phyloP scores from a whole-genome alignment of 2,888 invertebrate genomes.

The Altica lythri region DNA sequence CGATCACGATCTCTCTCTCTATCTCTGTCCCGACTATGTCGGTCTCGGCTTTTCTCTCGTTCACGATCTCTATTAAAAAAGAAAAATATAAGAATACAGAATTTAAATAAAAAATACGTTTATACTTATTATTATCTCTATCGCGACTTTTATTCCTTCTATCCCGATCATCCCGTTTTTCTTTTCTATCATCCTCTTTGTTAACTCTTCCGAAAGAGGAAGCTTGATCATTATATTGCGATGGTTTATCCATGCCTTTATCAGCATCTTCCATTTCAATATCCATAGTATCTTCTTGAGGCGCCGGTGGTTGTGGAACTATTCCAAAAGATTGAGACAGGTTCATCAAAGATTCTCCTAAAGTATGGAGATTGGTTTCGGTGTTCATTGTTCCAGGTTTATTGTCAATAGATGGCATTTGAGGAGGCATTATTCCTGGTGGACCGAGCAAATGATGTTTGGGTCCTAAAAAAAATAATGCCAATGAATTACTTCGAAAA shows the following conservation, averaged over 20 bases:
- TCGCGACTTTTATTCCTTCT: constrained; percentile 47
- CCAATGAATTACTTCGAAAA: no score
- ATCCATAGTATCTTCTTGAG: constrained; percentile 78
- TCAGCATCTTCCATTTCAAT: constrained; percentile 72
- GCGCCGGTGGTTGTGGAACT: constrained; percentile 53
- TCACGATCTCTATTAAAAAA: constrained; percentile 18
- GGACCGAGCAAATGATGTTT: constrained; percentile 26
- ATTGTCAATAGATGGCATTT: constrained; percentile 33
- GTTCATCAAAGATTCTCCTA: constrained; percentile 53
- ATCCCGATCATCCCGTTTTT: constrained; percentile 45
- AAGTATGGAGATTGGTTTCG: constrained; percentile 41
- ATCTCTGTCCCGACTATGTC: constrained; percentile 29
- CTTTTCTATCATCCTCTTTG: constrained; percentile 36
- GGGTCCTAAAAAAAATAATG: constrained; percentile 5
- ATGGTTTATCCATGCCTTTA: constrained; percentile 45
- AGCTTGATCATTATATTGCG: constrained; percentile 55
- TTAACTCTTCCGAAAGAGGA: constrained; percentile 19
- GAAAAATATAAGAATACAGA: constrained; percentile 1
- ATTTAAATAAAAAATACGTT: neutral
- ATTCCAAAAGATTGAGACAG: constrained; percentile 56
- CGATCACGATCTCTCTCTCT: constrained; percentile 42
- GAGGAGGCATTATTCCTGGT: constrained; percentile 47
- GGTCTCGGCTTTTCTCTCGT: constrained; percentile 17
- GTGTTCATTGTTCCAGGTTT: constrained; percentile 34
- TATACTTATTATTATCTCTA: constrained; percentile 32